These are phyloP conservation scores for Phainopepla nitens DNA, from an alignment of 2,113 vertebrate species.

Conservation along the genomic window DNA sequence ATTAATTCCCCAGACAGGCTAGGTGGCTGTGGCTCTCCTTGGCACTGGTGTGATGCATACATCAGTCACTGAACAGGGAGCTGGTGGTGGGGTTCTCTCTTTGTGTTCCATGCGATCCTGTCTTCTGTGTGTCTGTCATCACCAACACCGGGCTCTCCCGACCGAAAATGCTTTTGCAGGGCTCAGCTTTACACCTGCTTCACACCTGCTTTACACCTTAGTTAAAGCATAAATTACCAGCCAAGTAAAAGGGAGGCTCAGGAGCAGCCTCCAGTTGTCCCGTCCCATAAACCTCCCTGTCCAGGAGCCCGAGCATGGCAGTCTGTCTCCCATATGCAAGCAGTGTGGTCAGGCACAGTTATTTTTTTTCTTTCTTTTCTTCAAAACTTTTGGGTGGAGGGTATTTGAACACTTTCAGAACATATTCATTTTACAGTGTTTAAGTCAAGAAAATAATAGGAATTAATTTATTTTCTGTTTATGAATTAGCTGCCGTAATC, in stretches of 20 bases:
- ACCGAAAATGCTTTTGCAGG: background rate
- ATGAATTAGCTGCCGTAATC: background rate
- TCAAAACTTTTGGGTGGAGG: background rate
- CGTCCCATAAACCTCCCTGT: background rate
- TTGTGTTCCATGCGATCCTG: background rate
- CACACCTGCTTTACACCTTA: no score
- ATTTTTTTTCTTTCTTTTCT: background rate
- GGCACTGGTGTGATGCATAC: background rate
- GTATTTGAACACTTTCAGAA: background rate
- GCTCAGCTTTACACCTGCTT: background rate
- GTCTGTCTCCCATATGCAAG: rapidly evolving
- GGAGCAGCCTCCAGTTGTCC: background rate
- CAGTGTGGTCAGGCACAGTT: background rate
- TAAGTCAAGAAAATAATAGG: background rate
- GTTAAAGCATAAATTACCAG: background rate
- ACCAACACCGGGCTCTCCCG: rapidly evolving
- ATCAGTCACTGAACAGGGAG: background rate
- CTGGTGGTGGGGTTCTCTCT: rapidly evolving
- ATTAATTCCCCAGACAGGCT: background rate
- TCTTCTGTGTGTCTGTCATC: background rate
- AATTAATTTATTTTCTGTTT: background rate
- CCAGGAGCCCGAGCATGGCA: background rate
- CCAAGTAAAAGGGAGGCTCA: background rate
- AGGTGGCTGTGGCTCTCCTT: background rate
- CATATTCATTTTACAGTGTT: background rate